Evolutionary conservation across 2,888 invertebrate genomes (phyloP).

Genomic region (Odontothrips loti): DNA sequence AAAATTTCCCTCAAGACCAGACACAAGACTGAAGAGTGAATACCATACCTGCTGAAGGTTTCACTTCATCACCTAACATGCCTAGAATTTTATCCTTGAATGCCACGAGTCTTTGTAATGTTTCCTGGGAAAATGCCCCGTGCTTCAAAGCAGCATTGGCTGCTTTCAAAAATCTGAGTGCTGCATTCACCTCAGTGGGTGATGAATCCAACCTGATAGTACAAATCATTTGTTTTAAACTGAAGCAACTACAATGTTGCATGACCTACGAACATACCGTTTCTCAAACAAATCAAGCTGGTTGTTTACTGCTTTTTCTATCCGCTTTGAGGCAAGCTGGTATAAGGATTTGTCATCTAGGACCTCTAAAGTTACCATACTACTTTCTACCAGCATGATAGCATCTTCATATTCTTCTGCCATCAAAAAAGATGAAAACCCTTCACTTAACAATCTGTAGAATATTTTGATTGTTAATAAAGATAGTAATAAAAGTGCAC

Average conservation of each 20-base stretch:
- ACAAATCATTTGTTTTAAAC: neutral
- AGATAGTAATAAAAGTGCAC: neutral
- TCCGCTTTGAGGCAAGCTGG: neutral
- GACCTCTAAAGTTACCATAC: neutral
- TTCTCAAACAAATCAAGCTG: neutral
- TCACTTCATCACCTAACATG: neutral
- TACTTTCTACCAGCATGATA: neutral
- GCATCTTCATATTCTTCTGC: constrained; percentile 22
- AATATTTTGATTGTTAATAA: neutral
- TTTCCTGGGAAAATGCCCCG: neutral
- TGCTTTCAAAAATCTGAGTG: constrained; percentile 13
- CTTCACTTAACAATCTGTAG: neutral
- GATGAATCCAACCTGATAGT: neutral
- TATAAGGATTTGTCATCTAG: neutral
- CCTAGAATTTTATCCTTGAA: constrained; percentile 7
- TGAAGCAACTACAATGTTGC: neutral
- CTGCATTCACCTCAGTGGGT: neutral
- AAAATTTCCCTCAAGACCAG: neutral
- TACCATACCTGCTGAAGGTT: neutral
- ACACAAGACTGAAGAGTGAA: neutral
- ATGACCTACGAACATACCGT: neutral
- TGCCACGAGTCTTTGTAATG: neutral
- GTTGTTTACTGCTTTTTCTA: neutral
- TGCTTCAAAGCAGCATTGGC: constrained; percentile 13
- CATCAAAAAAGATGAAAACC: neutral